Conservation (phyloP, 1,140 invertebrate species). For the Lasaia peninsularis region DNA sequence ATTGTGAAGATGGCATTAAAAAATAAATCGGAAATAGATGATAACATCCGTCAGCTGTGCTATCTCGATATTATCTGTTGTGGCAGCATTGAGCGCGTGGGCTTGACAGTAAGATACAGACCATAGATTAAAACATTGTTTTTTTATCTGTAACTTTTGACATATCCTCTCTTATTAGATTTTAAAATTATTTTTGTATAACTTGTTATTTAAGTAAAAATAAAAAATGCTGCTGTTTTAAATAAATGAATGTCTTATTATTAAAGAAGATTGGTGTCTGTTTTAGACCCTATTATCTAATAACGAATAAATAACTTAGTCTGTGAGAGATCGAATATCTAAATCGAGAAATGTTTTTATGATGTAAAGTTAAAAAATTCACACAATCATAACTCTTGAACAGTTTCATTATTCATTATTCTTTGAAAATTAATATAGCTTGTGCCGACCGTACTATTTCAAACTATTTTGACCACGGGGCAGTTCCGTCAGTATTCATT, state of each 20-base stretch:
- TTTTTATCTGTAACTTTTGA: background rate
- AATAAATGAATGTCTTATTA: no score
- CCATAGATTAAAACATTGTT: constrained; percentile 5
- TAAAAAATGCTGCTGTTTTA: no score
- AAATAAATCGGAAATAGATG: constrained; percentile 7
- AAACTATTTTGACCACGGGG: no score
- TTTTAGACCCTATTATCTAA: no score
- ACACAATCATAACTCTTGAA: no score
- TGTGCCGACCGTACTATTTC: no score
- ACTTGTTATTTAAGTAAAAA: background rate
- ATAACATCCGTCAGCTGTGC: background rate
- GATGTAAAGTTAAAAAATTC: no score
- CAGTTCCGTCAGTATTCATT: no score
- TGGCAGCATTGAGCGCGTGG: constrained; percentile 1
- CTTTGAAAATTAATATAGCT: background rate
- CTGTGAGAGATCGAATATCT: no score
- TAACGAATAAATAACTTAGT: no score
- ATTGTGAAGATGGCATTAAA: constrained; percentile 1
- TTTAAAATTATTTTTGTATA: background rate
- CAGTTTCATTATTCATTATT: background rate
- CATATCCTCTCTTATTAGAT: background rate
- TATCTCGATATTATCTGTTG: background rate
- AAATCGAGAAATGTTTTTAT: no score
- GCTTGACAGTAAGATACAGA: constrained; percentile 4
- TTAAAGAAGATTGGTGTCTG: no score